phyloP scores from a whole-genome alignment of 2,888 invertebrate genomes.

The Netelia inedita region DNA sequence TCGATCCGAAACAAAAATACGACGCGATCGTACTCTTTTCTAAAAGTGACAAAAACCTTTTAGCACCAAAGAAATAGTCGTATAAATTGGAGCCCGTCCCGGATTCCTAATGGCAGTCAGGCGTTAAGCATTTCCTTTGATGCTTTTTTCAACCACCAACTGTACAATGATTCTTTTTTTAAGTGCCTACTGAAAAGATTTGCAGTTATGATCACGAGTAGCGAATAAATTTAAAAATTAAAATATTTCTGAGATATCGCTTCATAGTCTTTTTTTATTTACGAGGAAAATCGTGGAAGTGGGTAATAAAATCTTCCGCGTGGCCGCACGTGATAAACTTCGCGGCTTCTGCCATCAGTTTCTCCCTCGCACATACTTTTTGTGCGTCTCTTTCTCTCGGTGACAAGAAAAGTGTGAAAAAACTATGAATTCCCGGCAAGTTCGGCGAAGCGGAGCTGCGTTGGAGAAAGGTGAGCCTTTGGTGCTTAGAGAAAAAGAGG shows the following conservation, averaged over 20 bases:
- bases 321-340: constrained; percentile 42
- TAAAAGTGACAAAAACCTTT: constrained; percentile 82
- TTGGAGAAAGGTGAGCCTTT: constrained; percentile 53
- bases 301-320: constrained; percentile 43
- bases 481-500: background rate
- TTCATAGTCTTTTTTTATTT: background rate
- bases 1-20: constrained; percentile 80
- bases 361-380: constrained; percentile 2
- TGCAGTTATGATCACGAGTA: background rate
- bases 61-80: constrained; percentile 77
- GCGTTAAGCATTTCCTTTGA: constrained; percentile 67
- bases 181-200: background rate
- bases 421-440: constrained; percentile 19
- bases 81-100: constrained; percentile 72
- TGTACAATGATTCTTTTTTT: too few relatives aligned
- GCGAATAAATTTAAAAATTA: background rate
- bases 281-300: constrained; percentile 1
- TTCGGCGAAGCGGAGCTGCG: background rate
- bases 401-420: constrained; percentile 44
- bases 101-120: constrained; percentile 73
- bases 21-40: constrained; percentile 79
- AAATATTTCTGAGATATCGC: background rate
- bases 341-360: constrained; percentile 3
- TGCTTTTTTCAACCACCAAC: background rate
- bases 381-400: constrained; percentile 1